phyloP scores from a whole-genome alignment of 2,797 vertebrate species.

The Darevskia nairensis region DNA sequence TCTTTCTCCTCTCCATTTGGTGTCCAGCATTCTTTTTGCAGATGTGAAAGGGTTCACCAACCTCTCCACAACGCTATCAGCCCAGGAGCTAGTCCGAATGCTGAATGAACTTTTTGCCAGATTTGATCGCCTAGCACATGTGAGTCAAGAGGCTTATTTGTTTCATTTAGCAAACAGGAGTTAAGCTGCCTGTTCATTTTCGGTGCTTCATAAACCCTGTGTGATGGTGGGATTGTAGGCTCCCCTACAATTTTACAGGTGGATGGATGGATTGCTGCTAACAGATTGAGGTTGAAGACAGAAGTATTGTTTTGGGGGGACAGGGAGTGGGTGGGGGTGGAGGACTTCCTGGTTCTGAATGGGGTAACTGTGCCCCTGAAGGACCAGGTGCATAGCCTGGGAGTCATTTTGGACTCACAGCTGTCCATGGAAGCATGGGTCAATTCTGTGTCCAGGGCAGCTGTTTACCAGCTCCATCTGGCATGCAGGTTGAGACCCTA shows the following conservation, averaged over 20 bases:
- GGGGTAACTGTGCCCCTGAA: no score
- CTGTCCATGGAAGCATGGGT: no score
- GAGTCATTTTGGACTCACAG: no score
- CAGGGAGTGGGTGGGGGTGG: no score
- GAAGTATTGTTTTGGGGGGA: no score
- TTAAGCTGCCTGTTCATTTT: slow-evolving; percentile 53
- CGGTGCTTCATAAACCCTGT: neutral
- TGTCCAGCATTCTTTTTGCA: slow-evolving; percentile 98
- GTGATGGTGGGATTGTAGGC: neutral
- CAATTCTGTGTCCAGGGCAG: no score
- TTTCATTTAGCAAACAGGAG: slow-evolving; percentile 94
- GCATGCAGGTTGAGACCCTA: no score
- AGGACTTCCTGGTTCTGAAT: no score
- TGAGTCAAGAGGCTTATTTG: slow-evolving; percentile 79
- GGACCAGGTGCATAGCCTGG: no score
- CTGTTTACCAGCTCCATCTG: no score
- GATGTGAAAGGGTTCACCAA: slow-evolving; percentile 99
- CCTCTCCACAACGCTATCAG: slow-evolving; percentile 96
- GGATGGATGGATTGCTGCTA: neutral
- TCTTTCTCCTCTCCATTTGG: slow-evolving; percentile 70
- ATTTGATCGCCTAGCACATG: slow-evolving; percentile 97
- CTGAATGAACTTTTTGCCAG: slow-evolving; percentile 98
- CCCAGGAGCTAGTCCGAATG: slow-evolving; percentile 97
- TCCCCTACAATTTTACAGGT: neutral
- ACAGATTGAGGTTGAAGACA: no score